phyloP scores from a whole-genome alignment of 2,113 vertebrate species.

The Dasyprocta punctata region DNA sequence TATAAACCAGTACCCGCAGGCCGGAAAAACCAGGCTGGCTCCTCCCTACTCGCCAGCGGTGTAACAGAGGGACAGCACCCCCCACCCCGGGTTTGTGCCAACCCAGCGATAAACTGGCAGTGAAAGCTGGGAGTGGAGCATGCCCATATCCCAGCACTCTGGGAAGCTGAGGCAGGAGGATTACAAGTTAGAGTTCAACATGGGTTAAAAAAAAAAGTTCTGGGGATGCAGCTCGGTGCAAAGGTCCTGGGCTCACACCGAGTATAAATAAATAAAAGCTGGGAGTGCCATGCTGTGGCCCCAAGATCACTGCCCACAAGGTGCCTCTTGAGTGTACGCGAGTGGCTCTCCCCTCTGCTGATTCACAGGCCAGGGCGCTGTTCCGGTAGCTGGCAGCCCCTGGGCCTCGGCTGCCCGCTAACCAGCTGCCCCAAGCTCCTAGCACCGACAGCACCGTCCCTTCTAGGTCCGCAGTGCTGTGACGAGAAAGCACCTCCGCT shows the following conservation, averaged over 20 bases:
- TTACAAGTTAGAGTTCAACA: neutral
- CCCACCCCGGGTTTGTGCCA: neutral
- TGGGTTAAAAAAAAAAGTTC: neutral
- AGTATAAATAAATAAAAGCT: neutral
- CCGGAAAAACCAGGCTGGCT: neutral
- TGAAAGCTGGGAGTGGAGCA: neutral
- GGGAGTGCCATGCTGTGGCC: neutral
- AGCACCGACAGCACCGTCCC: neutral
- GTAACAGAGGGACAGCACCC: neutral
- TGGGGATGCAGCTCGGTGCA: neutral
- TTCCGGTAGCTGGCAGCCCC: neutral
- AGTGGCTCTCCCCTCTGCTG: neutral
- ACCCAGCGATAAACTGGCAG: neutral
- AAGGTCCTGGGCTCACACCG: neutral
- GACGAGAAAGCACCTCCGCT: neutral
- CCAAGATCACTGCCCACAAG: neutral
- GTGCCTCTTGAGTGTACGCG: neutral
- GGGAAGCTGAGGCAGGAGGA: neutral
- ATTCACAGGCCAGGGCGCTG: neutral
- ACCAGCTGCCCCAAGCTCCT: neutral
- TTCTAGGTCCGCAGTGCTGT: neutral
- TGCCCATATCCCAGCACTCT: neutral
- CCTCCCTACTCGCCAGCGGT: neutral
- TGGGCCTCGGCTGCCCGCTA: neutral
- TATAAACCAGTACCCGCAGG: neutral